These are phyloP conservation scores for Montifringilla adamsi DNA, from an alignment of 2,113 vertebrate genomes.

Conservation along the genomic window DNA sequence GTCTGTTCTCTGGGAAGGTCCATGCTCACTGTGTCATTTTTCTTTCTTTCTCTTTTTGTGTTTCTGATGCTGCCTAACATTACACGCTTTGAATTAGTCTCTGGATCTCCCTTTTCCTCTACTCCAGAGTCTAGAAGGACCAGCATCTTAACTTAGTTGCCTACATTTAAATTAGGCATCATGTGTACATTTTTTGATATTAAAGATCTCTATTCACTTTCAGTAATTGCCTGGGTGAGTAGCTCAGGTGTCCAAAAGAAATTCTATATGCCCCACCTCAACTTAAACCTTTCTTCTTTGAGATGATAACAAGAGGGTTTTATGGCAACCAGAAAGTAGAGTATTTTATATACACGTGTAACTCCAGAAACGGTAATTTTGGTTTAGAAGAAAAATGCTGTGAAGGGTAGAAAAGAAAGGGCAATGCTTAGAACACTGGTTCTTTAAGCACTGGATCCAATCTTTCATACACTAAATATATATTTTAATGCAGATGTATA, in stretches of 20 bases:
- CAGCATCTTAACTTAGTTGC: neutral
- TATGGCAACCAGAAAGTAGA: neutral
- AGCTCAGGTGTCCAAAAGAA: neutral
- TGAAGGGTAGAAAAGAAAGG: neutral
- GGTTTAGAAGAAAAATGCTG: neutral
- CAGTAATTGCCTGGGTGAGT: neutral
- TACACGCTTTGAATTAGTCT: neutral
- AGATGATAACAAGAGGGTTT: neutral
- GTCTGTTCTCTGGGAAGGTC: neutral
- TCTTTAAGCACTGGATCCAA: neutral
- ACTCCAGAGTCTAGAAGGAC: neutral
- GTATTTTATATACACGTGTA: neutral
- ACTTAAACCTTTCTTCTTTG: neutral
- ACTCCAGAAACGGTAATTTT: neutral
- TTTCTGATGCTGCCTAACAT: neutral
- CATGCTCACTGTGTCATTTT: neutral
- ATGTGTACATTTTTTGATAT: neutral
- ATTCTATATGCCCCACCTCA: neutral
- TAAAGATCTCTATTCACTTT: neutral
- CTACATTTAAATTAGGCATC: neutral
- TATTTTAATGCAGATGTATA: neutral
- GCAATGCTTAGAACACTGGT: neutral
- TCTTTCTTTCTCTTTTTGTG: neutral
- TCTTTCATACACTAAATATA: neutral
- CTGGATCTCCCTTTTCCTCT: neutral